Evolutionary conservation across 2,888 invertebrate genomes (phyloP), one percentile per base, ranked within the genome.

Genomic region (Drosophila pegasa): DNA sequence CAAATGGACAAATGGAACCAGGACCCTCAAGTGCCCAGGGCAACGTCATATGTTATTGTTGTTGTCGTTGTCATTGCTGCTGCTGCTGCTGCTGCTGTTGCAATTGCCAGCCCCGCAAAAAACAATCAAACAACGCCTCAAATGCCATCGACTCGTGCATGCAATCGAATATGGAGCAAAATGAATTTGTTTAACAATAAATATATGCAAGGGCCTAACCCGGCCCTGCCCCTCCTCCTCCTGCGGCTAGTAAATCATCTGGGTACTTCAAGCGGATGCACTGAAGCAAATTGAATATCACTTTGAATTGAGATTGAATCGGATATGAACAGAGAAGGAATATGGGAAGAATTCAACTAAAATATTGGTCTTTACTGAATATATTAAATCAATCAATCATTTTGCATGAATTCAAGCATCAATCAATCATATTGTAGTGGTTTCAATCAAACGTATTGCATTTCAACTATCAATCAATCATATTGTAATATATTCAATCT

Each of bases 151-250:
- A 57, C 38, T 64, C 65, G 61, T 55, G 78, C 80, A 78, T 84
- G 85, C 87, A 80, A 82, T 81, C 72, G 33, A 51, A 51, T 50
- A 65, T 50, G 33, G 55, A 73, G 56, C 37, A 55, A 64, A 75
- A 73, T 73, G 80, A 86, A 82, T 80, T 83, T 82, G 83, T 83
- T 83, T 76, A 80, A 67, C 74, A 80, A 86, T 86, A 86, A 86
- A 73, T 76, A 82, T 57, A 64, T 59, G 22, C 20, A 8, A 37
- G 7, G 16, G 4, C 8, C 18, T 8, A 4, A n/a, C n/a, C n/a
- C n/a, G n/a, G 18, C 0, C 10, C 18, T n/a, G n/a, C 14, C 8
- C 6, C 4, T 14, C 41, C 29, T 3, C 31, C 3, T 3, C n/a
- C n/a, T n/a, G 6, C 51, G 14, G 8, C 33, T 14, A 22, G 12